phyloP scores from a whole-genome alignment of 2,113 vertebrate species.

The Cariama cristata region DNA sequence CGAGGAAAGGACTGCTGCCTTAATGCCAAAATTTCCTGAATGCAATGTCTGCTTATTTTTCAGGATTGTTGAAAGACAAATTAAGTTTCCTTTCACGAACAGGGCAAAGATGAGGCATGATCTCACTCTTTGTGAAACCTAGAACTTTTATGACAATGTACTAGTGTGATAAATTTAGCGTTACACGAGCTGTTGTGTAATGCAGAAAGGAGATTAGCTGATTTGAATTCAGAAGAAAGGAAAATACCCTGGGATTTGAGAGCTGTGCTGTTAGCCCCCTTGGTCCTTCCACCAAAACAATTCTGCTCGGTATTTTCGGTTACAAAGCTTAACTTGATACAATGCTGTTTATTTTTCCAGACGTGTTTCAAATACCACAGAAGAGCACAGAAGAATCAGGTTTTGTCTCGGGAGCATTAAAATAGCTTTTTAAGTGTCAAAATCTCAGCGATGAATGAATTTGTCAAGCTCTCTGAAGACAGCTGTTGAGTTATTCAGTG shows the following conservation, averaged over 20 bases:
- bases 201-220: constrained; percentile 5
- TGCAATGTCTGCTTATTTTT: background rate
- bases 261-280: background rate
- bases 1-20: background rate
- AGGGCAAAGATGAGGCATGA: background rate
- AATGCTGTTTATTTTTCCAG: background rate
- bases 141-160: background rate
- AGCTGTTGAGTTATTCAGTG: background rate
- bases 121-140: background rate
- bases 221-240: background rate
- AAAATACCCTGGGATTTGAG: background rate
- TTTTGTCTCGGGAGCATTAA: background rate
- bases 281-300: background rate
- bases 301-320: background rate
- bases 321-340: background rate
- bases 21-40: background rate
- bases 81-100: background rate
- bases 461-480: background rate
- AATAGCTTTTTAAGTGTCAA: background rate
- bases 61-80: background rate
- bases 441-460: background rate
- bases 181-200: constrained; percentile 4
- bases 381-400: background rate
- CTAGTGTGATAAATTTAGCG: background rate
- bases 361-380: rapidly evolving